These are phyloP conservation scores for Rhinichthys osculus DNA, from an alignment of 2,797 vertebrate species.

Conservation along the genomic window DNA sequence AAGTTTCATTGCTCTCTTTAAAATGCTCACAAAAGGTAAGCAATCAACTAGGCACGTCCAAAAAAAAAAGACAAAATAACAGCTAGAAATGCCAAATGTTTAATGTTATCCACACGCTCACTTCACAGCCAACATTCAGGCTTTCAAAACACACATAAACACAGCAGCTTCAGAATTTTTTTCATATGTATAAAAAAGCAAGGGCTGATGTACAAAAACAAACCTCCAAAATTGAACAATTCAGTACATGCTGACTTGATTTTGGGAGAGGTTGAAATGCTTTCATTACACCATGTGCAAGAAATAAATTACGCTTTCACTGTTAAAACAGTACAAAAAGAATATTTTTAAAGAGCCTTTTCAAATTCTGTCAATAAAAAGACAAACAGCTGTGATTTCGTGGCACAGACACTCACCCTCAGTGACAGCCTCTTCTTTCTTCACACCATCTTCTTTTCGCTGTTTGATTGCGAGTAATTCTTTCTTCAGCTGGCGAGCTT, in stretches of 20 bases:
- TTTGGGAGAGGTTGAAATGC: slow-evolving; percentile 12
- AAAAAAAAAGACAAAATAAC: not conserved
- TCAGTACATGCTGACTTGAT: slow-evolving; percentile 1
- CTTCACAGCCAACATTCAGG: slow-evolving; percentile 58
- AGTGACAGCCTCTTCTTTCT: slow-evolving; percentile 75
- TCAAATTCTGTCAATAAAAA: slow-evolving; percentile 8
- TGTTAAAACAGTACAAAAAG: not conserved
- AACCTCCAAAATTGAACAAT: not conserved
- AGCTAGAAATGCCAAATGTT: slow-evolving; percentile 20
- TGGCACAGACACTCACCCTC: slow-evolving; percentile 78
- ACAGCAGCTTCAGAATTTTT: slow-evolving; percentile 61
- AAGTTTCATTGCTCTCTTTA: not conserved
- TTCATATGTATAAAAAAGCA: slow-evolving; percentile 45
- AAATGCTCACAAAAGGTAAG: slow-evolving; percentile 4
- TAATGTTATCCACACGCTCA: slow-evolving; percentile 56
- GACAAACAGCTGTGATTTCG: slow-evolving; percentile 30
- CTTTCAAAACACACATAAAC: slow-evolving; percentile 62
- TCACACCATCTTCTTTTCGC: slow-evolving; percentile 81
- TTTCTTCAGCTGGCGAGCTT: slow-evolving; percentile 91
- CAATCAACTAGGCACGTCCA: not conserved
- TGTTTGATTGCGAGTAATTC: slow-evolving; percentile 93
- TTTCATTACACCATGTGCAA: not conserved
- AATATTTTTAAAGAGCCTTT: not conserved
- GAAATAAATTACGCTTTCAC: slow-evolving; percentile 2
- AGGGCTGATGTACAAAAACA: slow-evolving; percentile 45